Base-by-base conservation (phyloP, 2,113 vertebrate species). In the Ictidomys tridecemlineatus region DNA sequence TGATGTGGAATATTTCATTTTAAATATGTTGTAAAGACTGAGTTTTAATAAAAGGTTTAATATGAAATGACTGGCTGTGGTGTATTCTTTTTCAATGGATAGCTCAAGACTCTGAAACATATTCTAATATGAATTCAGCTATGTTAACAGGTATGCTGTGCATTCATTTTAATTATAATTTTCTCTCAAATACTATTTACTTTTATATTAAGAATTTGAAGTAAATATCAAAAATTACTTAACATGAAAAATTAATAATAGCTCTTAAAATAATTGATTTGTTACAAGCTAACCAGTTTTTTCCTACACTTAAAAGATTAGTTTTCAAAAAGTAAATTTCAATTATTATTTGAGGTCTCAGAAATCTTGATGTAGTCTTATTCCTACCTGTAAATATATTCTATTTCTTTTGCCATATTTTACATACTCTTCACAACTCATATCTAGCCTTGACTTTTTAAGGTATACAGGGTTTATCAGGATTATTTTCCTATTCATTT, bases 31-130 rank as follows among this genome's bases (percentile, higher is more conserved):
- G 95, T 97, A 97, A 98, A 97, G 97, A 89, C 79, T 97, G 56
- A 0, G 97, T 98, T 98, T 98, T 98, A 99, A 98, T 98, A 98
- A 99, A 98, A 98, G 45, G 0, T 97, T 98, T 98, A 98, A 91
- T 98, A 98, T 94, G 83, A 79, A 97, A 96, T 85, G 8, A 61
- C 37, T 89, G 61, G 42, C 48, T 94, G 1, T 61, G 14, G 34
- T 82, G 34, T 86, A 8, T 76, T 92, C 39, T 84, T 97, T 96
- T 76, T 69, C 69, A 74, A 2, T 11, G 5, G 28, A 51, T 58
- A 48, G 2, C n/a, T 86, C 18, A 77, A 51, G 2, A 58, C 65
- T 69, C 67, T 67, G 22, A 89, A 86, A 45, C 1, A 42, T 30
- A 85, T 80, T 95, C n/a, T 61, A 39, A 45, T 30, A 20, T 72